Evolutionary conservation across 2,797 vertebrate species (phyloP), one percentile per base, ranked within the genome.

Genomic region (Gobionotothen gibberifrons): DNA sequence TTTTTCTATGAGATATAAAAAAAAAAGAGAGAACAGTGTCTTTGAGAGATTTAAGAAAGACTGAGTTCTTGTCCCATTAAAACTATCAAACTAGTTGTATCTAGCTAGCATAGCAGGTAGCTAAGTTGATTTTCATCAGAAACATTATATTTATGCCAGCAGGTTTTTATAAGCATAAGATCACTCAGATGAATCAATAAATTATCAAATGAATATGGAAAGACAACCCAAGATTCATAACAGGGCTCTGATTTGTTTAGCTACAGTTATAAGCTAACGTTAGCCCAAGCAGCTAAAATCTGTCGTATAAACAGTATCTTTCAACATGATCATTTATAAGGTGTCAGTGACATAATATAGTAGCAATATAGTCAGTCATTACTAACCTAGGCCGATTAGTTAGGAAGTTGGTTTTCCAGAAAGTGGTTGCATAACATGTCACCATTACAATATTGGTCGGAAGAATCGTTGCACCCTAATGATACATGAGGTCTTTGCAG

Each of bases 401-500:
- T 26, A 26, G 8, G 32, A 36, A 36, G 6, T 36, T 36, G 32
- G 32, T 9, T 36, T 36, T 36, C 32, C 32, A 36, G 6, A 36
- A 36, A 2, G 36, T 9, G 32, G 26, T 26, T 5, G 26, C 14
- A 13, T 13, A 49, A 36, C 9, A 60, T 55, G 29, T 44, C 19
- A 17, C 9, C 13, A 26, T 3, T 21, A 39, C 9, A 56, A 17
- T 15, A 29, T 29, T 15, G 14, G 14, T 57, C 16, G 42, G 4
- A 36, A 49, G 42, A 56, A 60, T 19, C 12, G 0, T 17, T 58
- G 11, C 53, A 17, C 39, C 9, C 10, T 19, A 19, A 32, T 46
- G 62, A 52, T 15, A 22, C 40, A 49, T 2, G 5, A 74, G 6
- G 5, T 55, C 29, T 67, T 74, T 43, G 2, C 48, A 53, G 54